Evolutionary conservation across 2,888 invertebrate genomes (phyloP).

Genomic region (Dicranocentrus wangi): DNA sequence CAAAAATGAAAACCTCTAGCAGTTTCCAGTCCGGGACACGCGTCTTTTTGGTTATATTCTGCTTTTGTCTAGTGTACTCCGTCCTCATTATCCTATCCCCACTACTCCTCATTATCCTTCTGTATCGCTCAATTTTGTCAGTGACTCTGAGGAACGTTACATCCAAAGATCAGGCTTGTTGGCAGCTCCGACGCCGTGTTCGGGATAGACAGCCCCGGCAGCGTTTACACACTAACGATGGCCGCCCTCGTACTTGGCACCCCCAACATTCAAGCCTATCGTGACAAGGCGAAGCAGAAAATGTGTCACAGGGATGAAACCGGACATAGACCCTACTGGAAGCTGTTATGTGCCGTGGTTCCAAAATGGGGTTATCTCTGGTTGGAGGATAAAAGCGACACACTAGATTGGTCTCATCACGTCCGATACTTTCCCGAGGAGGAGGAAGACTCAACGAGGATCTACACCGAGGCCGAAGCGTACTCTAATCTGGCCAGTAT

Average conservation of each 20-base stretch:
- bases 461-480: background rate
- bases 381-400: background rate
- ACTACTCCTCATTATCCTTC: background rate
- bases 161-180: background rate
- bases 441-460: background rate
- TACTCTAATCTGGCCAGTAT: background rate
- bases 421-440: background rate
- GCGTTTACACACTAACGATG: background rate
- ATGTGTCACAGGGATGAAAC: background rate
- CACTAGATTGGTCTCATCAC: background rate
- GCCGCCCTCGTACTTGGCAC: background rate
- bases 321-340: background rate
- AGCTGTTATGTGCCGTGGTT: background rate
- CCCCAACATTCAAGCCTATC: background rate
- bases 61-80: background rate
- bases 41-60: background rate
- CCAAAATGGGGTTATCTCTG: background rate
- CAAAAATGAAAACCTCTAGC: too few relatives aligned
- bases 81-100: background rate
- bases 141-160: too few relatives aligned
- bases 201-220: background rate
- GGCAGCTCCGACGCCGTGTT: background rate
- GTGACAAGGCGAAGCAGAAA: background rate
- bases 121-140: background rate
- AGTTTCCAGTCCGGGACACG: too few relatives aligned